Conservation (phyloP, 2,888 invertebrate species). For the Dascillus cervinus region DNA sequence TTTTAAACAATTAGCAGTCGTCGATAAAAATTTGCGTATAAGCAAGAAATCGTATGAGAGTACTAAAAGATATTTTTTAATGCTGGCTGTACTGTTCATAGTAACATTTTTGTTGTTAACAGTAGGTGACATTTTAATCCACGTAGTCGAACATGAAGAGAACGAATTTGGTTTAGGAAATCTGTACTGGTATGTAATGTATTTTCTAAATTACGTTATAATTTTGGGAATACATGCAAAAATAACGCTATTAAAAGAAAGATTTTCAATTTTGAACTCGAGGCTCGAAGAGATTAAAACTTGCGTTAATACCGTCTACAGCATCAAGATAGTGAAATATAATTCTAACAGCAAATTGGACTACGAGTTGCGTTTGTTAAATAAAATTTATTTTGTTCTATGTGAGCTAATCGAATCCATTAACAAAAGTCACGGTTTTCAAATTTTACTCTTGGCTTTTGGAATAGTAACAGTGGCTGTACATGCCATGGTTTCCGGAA, state of each 20-base stretch:
- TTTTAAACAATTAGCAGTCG: constrained; percentile 1
- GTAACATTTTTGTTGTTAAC: too few species aligned
- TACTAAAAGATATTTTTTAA: too few species aligned
- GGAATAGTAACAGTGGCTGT: constrained; percentile 4
- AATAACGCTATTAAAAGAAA: constrained; percentile 5
- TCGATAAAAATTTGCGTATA: constrained; percentile 3
- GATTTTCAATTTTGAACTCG: constrained; percentile 2
- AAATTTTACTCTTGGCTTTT: constrained; percentile 6
- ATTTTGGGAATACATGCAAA: constrained; percentile 5
- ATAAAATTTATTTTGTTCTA: constrained; percentile 2
- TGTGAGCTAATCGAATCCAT: constrained; percentile 2
- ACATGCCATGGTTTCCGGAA: constrained; percentile 6
- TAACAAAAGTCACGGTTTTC: constrained; percentile 1
- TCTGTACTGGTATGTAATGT: constrained; percentile 5
- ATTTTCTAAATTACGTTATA: constrained; percentile 3
- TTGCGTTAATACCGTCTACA: too few species aligned
- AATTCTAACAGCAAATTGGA: too few species aligned
- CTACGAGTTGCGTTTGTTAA: too few species aligned
- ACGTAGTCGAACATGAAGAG: too few species aligned
- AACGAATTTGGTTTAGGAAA: too few species aligned
- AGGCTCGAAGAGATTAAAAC: too few species aligned
- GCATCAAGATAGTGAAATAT: too few species aligned
- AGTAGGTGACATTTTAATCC: too few species aligned
- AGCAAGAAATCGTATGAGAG: too few species aligned
- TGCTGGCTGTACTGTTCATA: too few species aligned